phyloP scores from a whole-genome alignment of 2,113 vertebrate genomes.

The Thermophis baileyi region DNA sequence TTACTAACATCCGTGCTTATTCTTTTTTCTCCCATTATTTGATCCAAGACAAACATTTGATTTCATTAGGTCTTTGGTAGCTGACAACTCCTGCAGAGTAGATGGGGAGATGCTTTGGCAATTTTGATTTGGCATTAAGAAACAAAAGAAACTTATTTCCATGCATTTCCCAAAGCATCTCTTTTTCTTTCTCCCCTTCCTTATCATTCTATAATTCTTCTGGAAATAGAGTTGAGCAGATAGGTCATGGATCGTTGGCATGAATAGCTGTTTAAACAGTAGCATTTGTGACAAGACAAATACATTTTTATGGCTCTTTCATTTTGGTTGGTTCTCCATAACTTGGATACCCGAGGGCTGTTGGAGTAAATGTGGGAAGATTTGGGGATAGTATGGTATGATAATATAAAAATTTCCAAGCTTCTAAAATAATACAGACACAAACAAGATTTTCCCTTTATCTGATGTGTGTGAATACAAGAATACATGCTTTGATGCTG shows the following conservation, averaged over 20 bases:
- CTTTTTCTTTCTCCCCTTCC: background rate
- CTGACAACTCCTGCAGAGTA: conserved; percentile 20
- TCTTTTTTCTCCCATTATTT: background rate
- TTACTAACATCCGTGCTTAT: conserved; percentile 1
- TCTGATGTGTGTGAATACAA: background rate
- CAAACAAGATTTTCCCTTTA: background rate
- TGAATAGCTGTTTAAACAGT: conserved; percentile 6
- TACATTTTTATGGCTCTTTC: conserved; percentile 7
- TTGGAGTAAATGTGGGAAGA: background rate
- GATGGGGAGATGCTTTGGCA: background rate
- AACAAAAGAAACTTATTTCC: background rate
- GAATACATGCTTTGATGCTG: background rate
- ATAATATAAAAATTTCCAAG: background rate
- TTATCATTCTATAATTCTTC: background rate
- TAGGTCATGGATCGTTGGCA: background rate
- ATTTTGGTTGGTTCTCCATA: conserved; percentile 5
- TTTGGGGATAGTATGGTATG: background rate
- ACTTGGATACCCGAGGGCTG: background rate
- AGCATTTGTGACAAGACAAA: conserved; percentile 16
- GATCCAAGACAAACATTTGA: background rate
- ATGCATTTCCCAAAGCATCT: background rate
- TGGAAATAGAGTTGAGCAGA: conserved; percentile 9
- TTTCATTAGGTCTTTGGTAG: background rate
- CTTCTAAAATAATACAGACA: background rate
- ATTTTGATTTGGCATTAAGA: conserved; percentile 20